Conservation (phyloP, 2,888 invertebrate species). For the Leptopilina syphax region DNA sequence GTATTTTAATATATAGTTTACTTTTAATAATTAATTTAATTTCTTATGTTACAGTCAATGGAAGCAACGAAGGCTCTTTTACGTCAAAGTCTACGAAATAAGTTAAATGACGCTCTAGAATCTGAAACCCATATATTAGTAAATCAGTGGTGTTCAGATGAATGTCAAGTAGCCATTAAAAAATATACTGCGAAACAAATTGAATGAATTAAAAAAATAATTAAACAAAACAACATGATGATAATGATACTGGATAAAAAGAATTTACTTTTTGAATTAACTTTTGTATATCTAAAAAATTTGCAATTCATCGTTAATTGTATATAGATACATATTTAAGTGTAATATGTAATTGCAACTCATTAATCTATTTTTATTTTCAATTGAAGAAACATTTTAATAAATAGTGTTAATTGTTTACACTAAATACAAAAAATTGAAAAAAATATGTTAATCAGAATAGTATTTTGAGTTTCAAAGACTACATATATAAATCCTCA, state of each 20-base stretch:
- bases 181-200: constrained; percentile 71
- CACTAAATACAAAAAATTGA: no score
- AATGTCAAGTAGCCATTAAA: constrained; percentile 81
- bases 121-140: constrained; percentile 84
- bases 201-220: constrained; percentile 59
- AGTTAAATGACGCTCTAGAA: constrained; percentile 81
- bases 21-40: no score
- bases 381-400: no score
- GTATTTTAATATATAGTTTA: no score
- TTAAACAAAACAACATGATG: neutral
- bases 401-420: no score
- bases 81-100: constrained; percentile 80
- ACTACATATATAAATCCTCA: no score
- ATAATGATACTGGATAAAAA: constrained; percentile 14
- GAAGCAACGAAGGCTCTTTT: constrained; percentile 80
- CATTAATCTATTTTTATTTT: no score
- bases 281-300: neutral
- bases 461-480: no score
- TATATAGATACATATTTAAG: no score
- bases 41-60: constrained; percentile 79
- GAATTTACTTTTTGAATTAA: neutral
- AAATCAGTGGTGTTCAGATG: constrained; percentile 86
- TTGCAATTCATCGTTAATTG: no score
- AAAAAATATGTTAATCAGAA: no score
- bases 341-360: no score